These are phyloP conservation scores for Melanotaenia trifasciata DNA, from an alignment of 2,797 vertebrate genomes.

Conservation along the genomic window DNA sequence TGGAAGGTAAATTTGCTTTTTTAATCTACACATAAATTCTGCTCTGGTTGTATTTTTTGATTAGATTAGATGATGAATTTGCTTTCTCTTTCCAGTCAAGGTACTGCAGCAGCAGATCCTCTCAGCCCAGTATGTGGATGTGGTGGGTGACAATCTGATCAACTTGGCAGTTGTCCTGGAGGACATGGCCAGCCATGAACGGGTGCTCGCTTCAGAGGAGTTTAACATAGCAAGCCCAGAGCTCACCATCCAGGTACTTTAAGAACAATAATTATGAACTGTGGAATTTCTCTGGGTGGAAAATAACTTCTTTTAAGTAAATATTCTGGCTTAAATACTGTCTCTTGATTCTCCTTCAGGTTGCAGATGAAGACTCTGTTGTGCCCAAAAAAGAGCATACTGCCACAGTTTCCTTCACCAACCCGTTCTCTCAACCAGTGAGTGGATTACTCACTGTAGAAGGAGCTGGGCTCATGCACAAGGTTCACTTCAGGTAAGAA, in stretches of 20 bases:
- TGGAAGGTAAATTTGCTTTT: constrained; percentile 83
- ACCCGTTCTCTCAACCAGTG: constrained; percentile 70
- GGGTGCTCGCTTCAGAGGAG: constrained; percentile 77
- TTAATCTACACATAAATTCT: neutral
- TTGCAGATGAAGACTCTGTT: constrained; percentile 55
- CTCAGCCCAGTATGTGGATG: constrained; percentile 59
- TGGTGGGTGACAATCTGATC: constrained; percentile 74
- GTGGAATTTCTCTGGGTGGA: neutral
- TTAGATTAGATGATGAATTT: neutral
- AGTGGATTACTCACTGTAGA: constrained; percentile 71
- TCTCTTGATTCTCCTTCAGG: constrained; percentile 49
- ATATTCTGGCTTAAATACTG: constrained; percentile 5
- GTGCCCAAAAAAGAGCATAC: constrained; percentile 39
- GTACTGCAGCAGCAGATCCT: constrained; percentile 72
- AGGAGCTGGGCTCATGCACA: constrained; percentile 74
- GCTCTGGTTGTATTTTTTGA: neutral
- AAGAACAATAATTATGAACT: neutral
- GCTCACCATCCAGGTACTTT: constrained; percentile 77
- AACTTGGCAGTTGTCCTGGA: constrained; percentile 84
- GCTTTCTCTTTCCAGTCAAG: constrained; percentile 60
- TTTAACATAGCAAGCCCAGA: constrained; percentile 75
- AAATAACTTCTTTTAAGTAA: neutral
- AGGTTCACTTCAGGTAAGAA: constrained; percentile 69
- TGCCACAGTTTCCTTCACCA: constrained; percentile 75
- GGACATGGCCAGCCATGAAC: constrained; percentile 67